These are phyloP conservation scores for Phaenicophaeus curvirostris DNA, from an alignment of 2,797 vertebrate species.

Conservation along the genomic window DNA sequence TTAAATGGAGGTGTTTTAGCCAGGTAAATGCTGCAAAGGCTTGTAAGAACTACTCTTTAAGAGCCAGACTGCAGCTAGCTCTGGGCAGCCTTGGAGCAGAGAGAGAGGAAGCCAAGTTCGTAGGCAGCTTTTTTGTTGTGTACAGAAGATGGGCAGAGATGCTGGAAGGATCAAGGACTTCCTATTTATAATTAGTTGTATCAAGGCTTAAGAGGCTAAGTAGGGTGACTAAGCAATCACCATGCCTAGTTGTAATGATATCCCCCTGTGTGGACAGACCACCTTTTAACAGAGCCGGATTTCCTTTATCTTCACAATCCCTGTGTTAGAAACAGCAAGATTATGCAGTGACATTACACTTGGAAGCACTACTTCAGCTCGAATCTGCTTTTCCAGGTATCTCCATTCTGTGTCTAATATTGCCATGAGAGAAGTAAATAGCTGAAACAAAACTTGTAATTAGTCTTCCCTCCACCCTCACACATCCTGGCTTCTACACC, in stretches of 20 bases:
- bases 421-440: not conserved
- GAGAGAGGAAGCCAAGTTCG: not conserved
- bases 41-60: not conserved
- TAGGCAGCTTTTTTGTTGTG: not conserved
- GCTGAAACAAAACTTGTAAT: not conserved
- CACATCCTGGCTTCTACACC: not conserved
- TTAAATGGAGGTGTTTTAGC: not conserved
- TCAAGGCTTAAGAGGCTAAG: not conserved
- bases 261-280: not conserved
- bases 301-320: not conserved
- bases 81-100: not conserved
- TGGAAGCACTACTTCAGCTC: not conserved
- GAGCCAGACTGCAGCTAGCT: not conserved
- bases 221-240: not conserved
- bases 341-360: not conserved
- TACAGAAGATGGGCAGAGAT: not conserved
- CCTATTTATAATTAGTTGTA: not conserved
- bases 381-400: not conserved
- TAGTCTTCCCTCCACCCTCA: not conserved
- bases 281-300: not conserved
- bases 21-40: not conserved
- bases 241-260: not conserved
- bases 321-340: fast-evolving
- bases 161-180: not conserved
- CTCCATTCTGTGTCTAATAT: not conserved